phyloP scores from a whole-genome alignment of 2,113 vertebrate genomes.

The Thamnophis sirtalis region DNA sequence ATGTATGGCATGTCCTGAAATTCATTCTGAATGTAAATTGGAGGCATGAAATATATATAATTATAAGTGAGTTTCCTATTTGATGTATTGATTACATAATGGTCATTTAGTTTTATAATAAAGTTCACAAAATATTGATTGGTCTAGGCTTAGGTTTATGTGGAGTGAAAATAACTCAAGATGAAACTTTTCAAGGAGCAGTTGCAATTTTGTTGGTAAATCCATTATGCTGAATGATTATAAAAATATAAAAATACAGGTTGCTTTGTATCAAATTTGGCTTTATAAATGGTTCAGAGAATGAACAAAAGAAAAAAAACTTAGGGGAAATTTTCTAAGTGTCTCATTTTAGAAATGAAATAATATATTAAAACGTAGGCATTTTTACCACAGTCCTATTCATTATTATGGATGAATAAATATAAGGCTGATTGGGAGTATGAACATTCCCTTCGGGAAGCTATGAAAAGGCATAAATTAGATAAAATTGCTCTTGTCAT shows the following conservation, averaged over 20 bases:
- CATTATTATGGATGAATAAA: conserved; percentile 35
- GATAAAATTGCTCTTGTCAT: conserved; percentile 56
- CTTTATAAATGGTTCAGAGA: not conserved
- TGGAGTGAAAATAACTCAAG: not conserved
- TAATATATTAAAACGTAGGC: conserved; percentile 21
- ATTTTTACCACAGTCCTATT: conserved; percentile 30
- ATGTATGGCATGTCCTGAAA: not conserved
- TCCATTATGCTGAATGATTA: not conserved
- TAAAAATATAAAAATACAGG: not conserved
- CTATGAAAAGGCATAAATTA: conserved; percentile 38
- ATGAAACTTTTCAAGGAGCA: not conserved
- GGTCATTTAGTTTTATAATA: not conserved
- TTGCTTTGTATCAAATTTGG: conserved; percentile 1
- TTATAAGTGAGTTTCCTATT: not conserved
- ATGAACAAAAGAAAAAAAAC: not conserved
- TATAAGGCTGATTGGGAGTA: conserved; percentile 48
- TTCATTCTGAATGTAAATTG: not conserved
- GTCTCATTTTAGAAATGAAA: not conserved
- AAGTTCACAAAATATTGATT: not conserved
- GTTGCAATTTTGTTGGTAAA: not conserved
- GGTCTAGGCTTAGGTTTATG: not conserved
- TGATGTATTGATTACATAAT: not conserved
- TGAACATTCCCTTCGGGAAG: conserved; percentile 38
- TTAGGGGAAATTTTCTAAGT: conserved; percentile 12
- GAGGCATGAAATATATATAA: not conserved